Conservation (phyloP, 92 coral and sea anemone species). For the Desmophyllum pertusum region DNA sequence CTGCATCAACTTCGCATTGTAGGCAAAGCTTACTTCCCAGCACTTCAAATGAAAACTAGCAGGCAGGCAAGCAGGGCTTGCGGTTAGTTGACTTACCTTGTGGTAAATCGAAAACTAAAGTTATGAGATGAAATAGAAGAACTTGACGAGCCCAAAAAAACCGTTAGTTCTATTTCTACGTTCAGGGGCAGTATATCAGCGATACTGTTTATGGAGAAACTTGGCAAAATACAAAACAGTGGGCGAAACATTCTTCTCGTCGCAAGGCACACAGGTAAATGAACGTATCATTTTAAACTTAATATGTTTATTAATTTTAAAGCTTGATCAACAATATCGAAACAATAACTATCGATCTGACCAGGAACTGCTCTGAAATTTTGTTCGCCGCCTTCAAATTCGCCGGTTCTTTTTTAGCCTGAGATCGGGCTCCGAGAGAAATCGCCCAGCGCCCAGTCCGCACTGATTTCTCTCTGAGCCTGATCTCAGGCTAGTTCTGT, state of each 20-base stretch:
- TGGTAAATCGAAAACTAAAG: not conserved
- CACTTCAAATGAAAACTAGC: not conserved
- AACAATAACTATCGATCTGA: not conserved
- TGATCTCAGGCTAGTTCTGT: too few species aligned
- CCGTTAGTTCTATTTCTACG: not conserved
- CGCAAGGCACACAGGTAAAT: not conserved
- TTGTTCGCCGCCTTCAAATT: too few species aligned
- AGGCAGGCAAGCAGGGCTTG: not conserved
- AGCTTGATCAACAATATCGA: too few species aligned
- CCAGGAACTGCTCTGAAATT: not conserved
- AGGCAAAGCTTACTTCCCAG: not conserved
- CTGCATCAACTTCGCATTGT: not conserved
- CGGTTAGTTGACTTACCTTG: too few species aligned
- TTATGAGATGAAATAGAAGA: not conserved
- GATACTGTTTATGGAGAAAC: not conserved
- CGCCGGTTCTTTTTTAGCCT: too few species aligned
- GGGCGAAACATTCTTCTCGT: not conserved
- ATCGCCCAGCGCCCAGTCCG: too few species aligned
- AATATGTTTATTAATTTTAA: too few species aligned
- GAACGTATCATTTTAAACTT: too few species aligned
- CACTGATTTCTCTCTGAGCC: too few species aligned
- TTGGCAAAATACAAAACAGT: not conserved
- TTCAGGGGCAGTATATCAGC: too few species aligned
- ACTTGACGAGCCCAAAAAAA: not conserved
- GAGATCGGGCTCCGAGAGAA: too few species aligned